Conservation (phyloP, 1,140 invertebrate species). For the Coenobita brevimanus region DNA sequence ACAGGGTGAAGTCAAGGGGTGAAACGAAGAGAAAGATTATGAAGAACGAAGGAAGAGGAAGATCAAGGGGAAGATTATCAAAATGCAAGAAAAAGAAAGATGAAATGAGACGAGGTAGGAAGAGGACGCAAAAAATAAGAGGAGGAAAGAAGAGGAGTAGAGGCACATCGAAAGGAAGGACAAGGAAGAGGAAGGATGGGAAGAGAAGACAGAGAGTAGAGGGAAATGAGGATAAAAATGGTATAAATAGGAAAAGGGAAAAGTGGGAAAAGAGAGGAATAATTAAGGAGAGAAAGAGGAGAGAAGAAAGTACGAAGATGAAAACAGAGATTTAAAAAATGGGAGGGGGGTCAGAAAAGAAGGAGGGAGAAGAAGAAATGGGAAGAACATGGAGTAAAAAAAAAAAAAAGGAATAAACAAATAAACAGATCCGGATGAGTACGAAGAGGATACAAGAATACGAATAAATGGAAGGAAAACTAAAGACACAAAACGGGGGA, state of each 20-base stretch:
- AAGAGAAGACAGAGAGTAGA: too few species aligned
- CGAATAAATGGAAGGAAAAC: neutral
- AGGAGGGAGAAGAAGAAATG: neutral
- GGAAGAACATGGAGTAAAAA: neutral
- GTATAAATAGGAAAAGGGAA: too few species aligned
- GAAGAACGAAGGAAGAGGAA: neutral
- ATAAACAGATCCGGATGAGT: neutral
- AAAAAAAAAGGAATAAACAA: neutral
- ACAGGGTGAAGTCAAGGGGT: neutral
- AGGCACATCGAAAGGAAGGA: neutral
- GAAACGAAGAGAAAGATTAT: neutral
- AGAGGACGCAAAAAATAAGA: neutral
- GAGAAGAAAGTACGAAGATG: neutral
- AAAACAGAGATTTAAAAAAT: neutral
- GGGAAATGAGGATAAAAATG: too few species aligned
- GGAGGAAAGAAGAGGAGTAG: neutral
- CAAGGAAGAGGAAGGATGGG: neutral
- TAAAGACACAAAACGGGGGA: neutral
- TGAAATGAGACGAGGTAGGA: neutral
- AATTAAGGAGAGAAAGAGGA: neutral
- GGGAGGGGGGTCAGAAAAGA: neutral
- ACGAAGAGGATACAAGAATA: neutral
- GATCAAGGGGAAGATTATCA: neutral
- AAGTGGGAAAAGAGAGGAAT: too few species aligned
- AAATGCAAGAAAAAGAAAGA: neutral